phyloP scores from a whole-genome alignment of 2,888 invertebrate species.

The Nezara viridula region DNA sequence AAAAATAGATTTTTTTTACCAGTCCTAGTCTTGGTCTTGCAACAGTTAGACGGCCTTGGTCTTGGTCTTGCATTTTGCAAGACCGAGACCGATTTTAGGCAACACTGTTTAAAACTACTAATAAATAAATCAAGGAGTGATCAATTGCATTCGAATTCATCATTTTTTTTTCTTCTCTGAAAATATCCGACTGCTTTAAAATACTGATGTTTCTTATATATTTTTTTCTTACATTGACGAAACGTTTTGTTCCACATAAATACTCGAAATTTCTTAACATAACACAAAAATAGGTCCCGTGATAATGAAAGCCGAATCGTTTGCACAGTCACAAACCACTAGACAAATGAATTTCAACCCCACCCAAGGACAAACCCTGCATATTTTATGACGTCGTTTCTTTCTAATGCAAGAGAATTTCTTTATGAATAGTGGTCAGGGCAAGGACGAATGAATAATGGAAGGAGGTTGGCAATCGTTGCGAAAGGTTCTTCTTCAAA shows the following conservation, averaged over 20 bases:
- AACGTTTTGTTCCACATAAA: background rate
- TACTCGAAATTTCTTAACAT: background rate
- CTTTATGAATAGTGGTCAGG: slow-evolving; percentile 22
- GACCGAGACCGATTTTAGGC: no score
- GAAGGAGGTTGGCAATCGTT: background rate
- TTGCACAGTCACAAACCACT: background rate
- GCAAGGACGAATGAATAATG: slow-evolving; percentile 22
- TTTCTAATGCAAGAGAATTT: background rate
- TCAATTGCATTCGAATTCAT: no score
- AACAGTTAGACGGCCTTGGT: no score
- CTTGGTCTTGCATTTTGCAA: no score
- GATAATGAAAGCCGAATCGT: background rate
- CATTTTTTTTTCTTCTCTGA: no score
- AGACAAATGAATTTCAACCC: background rate
- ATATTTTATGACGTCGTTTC: background rate
- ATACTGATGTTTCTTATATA: background rate
- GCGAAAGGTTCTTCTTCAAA: background rate
- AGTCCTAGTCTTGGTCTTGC: no score
- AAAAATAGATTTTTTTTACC: no score
- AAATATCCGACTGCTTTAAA: no score
- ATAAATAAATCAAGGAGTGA: no score
- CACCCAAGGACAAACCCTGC: background rate
- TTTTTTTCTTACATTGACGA: background rate
- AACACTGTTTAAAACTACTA: no score
- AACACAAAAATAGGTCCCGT: background rate